Evolutionary conservation across 2,113 vertebrate genomes (phyloP).

Genomic region (Lethenteron camtschaticum): DNA sequence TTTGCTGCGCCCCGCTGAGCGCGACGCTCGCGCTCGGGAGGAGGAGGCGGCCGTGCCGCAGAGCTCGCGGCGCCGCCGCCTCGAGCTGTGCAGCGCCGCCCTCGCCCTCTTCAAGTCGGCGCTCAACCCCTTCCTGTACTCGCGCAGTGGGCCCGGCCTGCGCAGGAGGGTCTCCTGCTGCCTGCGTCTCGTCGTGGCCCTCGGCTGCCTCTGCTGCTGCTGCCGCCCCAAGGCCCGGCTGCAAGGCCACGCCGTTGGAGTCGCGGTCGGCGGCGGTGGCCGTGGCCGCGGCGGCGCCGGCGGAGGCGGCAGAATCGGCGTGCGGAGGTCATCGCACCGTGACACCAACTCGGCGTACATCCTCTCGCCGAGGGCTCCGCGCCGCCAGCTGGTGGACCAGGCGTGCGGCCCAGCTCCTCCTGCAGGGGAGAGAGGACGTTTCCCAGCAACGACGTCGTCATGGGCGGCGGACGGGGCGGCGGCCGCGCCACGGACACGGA

Average conservation of each 20-base stretch:
- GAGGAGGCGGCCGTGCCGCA: slow-evolving; percentile 41
- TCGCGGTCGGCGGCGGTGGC: no score
- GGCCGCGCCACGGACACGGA: no score
- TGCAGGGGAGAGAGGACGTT: neutral
- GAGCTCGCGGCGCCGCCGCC: slow-evolving; percentile 52
- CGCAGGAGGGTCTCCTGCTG: slow-evolving; percentile 57
- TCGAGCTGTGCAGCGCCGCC: slow-evolving; percentile 72
- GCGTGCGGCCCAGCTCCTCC: slow-evolving; percentile 65
- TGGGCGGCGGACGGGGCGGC: no score
- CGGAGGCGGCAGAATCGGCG: slow-evolving; percentile 7
- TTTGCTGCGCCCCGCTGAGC: slow-evolving; percentile 80
- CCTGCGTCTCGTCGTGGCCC: slow-evolving; percentile 26
- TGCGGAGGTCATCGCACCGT: slow-evolving; percentile 7
- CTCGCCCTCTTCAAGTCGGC: slow-evolving; percentile 83
- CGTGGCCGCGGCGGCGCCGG: neutral
- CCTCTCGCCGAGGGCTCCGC: slow-evolving; percentile 64
- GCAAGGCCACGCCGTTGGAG: neutral
- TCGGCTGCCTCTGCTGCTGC: slow-evolving; percentile 7
- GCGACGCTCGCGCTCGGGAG: slow-evolving; percentile 34
- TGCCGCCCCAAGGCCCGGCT: slow-evolving; percentile 17
- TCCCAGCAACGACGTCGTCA: no score
- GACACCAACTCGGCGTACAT: slow-evolving; percentile 54
- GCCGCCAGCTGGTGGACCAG: slow-evolving; percentile 51
- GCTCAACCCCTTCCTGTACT: slow-evolving; percentile 88
- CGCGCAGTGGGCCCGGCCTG: slow-evolving; percentile 69